phyloP scores from a whole-genome alignment of 2,113 vertebrate species.

The Petrocephalus microphthalmus region DNA sequence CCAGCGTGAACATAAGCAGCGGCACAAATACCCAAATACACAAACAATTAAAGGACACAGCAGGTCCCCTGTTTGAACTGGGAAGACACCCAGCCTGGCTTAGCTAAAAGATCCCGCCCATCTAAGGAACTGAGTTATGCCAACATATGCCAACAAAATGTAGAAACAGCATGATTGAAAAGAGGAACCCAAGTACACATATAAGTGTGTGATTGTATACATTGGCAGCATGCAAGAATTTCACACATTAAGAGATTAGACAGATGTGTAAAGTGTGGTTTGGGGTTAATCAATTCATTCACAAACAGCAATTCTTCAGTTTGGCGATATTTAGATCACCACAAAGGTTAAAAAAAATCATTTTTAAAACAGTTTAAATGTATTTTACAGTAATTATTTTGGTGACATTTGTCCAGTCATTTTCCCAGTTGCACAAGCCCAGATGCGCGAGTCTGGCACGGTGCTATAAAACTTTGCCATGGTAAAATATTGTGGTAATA shows the following conservation, averaged over 20 bases:
- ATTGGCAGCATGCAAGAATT: neutral
- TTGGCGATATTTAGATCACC: neutral
- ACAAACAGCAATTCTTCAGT: neutral
- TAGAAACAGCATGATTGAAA: neutral
- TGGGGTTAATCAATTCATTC: neutral
- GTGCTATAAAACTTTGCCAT: neutral
- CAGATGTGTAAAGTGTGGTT: neutral
- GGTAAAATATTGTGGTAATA: neutral
- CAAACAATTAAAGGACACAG: neutral
- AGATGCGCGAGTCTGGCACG: neutral
- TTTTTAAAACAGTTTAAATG: neutral
- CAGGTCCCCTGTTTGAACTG: neutral
- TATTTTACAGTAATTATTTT: neutral
- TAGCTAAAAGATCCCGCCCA: neutral
- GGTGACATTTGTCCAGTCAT: neutral
- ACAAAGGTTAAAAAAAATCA: neutral
- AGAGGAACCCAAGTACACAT: neutral
- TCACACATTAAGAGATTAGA: neutral
- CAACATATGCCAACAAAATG: neutral
- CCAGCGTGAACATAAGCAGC: neutral
- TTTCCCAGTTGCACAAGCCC: neutral
- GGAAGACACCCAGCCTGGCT: neutral
- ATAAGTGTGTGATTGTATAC: neutral
- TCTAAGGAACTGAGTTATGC: neutral
- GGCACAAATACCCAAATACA: neutral